A percentile compares a stretch with the other conserved stretches of the same genome.
Conservation (phyloP, 2,888 invertebrate genomes). For the Rhamphomyia laevipes region DNA sequence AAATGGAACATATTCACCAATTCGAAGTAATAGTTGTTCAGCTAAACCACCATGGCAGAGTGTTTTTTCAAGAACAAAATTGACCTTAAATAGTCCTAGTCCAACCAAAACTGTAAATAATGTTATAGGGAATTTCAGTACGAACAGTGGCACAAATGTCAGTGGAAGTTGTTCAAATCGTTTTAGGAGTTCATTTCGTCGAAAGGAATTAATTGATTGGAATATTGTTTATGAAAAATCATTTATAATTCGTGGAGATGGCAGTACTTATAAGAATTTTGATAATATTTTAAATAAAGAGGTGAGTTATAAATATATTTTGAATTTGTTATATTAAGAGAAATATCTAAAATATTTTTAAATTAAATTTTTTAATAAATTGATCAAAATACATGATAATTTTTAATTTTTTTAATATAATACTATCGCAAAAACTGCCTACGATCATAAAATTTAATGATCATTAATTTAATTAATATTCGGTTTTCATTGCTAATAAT, state of each 20-base stretch:
- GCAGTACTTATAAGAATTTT: slow-evolving; percentile 30
- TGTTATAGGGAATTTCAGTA: slow-evolving; percentile 5
- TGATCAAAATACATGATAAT: too few species aligned
- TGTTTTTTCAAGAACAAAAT: slow-evolving; percentile 15
- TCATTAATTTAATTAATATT: too few species aligned
- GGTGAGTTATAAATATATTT: slow-evolving; percentile 20
- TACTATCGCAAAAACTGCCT: too few species aligned
- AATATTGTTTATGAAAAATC: slow-evolving; percentile 31
- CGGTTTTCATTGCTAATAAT: too few species aligned
- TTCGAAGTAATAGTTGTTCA: too few species aligned
- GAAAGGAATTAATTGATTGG: slow-evolving; percentile 31
- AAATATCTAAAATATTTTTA: neutral
- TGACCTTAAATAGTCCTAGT: neutral
- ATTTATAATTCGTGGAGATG: slow-evolving; percentile 22
- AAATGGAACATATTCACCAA: neutral
- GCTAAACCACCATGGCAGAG: slow-evolving; percentile 20
- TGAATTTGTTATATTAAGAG: neutral
- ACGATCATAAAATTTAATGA: too few species aligned
- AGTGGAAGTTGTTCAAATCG: slow-evolving; percentile 17
- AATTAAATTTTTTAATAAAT: too few species aligned
- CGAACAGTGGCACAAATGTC: slow-evolving; percentile 8
- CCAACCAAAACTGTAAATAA: slow-evolving; percentile 2
- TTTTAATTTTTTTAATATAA: too few species aligned
- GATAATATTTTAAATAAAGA: slow-evolving; percentile 30
- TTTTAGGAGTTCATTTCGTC: slow-evolving; percentile 29